phyloP scores from a whole-genome alignment of 1,140 invertebrate species.

The Eufriesea mexicana region DNA sequence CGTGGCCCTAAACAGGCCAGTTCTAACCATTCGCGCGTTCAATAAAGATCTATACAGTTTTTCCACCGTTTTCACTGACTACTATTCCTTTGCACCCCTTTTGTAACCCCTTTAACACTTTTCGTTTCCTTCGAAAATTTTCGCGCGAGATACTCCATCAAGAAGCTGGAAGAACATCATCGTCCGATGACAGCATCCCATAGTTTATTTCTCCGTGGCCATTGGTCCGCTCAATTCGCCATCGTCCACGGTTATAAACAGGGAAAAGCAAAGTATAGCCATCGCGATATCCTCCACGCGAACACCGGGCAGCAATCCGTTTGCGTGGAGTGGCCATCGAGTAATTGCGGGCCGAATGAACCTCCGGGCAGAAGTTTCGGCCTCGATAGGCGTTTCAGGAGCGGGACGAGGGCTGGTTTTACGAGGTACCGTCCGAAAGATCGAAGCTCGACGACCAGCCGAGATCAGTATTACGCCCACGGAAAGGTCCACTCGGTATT shows the following conservation, averaged over 20 bases:
- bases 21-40: too few species aligned
- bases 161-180: too few species aligned
- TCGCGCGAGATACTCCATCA: too few species aligned
- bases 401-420: slow-evolving; percentile 13
- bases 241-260: not conserved
- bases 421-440: slow-evolving; percentile 7
- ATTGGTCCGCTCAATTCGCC: not conserved
- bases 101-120: too few species aligned
- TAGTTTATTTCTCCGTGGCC: too few species aligned
- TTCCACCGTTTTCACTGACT: too few species aligned
- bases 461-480: slow-evolving; percentile 18
- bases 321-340: not conserved
- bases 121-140: too few species aligned
- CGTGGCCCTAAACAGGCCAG: too few species aligned
- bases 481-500: slow-evolving; percentile 17
- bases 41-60: too few species aligned
- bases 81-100: too few species aligned
- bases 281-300: not conserved
- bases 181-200: too few species aligned
- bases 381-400: not conserved
- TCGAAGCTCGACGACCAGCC: slow-evolving; percentile 11
- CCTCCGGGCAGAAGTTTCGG: not conserved
- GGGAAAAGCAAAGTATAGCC: too few species aligned
- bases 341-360: not conserved
- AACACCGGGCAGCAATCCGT: not conserved